Base-by-base conservation (phyloP, 2,113 vertebrate species). In the Triplophysa siluroides region DNA sequence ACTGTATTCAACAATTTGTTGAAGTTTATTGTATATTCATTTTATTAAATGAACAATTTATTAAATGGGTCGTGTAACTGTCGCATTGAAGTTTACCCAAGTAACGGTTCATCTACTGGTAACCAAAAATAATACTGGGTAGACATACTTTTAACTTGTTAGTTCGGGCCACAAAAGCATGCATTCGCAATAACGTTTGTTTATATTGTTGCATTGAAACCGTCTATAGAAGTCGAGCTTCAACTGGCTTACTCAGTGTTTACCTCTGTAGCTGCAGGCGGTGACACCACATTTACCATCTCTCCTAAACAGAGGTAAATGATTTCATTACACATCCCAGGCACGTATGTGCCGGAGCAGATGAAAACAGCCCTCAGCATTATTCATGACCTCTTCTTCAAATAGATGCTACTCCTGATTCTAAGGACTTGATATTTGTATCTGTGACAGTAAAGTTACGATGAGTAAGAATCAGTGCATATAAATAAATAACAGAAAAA, bases 251-350 rank as follows among this genome's bases (percentile, higher is more conserved):
- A 63, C 60, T 50, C 60, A 63, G 23, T 24, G 38, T 76, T 63
- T 47, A 50, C n/a, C 54, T 47, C 16, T 52, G 10, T 76, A 62
- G 43, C 74, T 76, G 45, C 8, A 54, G 62, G 74, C 45, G 19
- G 8, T 63, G n/a, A 62, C 41, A 43, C 58, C 56, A 63, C 41
- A n/a, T 63, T 75, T 47, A 47, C 21, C 26, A 23, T 60, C 58
- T 45, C 38, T 26, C 21, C 14, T 61, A 61, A 61, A 26, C 72
- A 8, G 58, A 13, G 56, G 38, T 60, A 62, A 73, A 62, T 47
- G 14, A 47, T 38, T 45, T 26, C 21, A 75, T 75, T 75, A 62
- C 18, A 45, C 33, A 45, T 26, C 4, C 21, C 24, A 38, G 12
- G 8, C 33, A 74, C 14, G 6, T 74, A 14, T 4, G 24, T n/a